Conservation (phyloP, 2,888 invertebrate species). For the Eilema depressum region DNA sequence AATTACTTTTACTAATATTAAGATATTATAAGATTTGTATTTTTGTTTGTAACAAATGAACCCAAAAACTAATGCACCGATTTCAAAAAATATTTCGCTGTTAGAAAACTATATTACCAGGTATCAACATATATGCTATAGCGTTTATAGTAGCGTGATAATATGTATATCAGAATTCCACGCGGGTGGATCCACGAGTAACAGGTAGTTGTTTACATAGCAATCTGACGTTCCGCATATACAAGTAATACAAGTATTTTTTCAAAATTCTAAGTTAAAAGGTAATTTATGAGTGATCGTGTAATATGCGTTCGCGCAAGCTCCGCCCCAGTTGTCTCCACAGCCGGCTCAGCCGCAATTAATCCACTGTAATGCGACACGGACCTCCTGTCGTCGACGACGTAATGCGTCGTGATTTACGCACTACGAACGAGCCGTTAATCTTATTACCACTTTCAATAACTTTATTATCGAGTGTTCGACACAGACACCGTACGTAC, state of each 20-base stretch:
- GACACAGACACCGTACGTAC: conserved; percentile 63
- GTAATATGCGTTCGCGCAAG: conserved; percentile 61
- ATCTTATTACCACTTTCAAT: conserved; percentile 87
- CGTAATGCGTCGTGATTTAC: conserved; percentile 86
- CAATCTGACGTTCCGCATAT: neutral
- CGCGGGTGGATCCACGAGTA: too few relatives aligned
- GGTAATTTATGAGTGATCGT: conserved; percentile 21
- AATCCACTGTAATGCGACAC: conserved; percentile 85
- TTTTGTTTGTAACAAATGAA: too few relatives aligned
- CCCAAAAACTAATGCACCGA: too few relatives aligned
- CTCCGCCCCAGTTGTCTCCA: conserved; percentile 72
- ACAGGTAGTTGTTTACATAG: neutral
- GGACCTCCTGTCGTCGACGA: conserved; percentile 80
- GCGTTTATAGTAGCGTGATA: too few relatives aligned
- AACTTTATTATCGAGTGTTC: conserved; percentile 81
- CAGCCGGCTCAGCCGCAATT: conserved; percentile 76
- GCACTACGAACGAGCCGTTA: conserved; percentile 80
- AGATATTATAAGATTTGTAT: too few relatives aligned
- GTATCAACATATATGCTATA: too few relatives aligned
- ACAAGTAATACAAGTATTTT: neutral
- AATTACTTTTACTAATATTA: too few relatives aligned
- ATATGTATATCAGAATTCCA: too few relatives aligned
- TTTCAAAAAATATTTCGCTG: too few relatives aligned
- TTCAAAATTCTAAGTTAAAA: neutral
- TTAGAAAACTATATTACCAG: too few relatives aligned